Conservation (phyloP, 64 coral and sea anemone species). For the Hydrozoanthus tunicans region DNA sequence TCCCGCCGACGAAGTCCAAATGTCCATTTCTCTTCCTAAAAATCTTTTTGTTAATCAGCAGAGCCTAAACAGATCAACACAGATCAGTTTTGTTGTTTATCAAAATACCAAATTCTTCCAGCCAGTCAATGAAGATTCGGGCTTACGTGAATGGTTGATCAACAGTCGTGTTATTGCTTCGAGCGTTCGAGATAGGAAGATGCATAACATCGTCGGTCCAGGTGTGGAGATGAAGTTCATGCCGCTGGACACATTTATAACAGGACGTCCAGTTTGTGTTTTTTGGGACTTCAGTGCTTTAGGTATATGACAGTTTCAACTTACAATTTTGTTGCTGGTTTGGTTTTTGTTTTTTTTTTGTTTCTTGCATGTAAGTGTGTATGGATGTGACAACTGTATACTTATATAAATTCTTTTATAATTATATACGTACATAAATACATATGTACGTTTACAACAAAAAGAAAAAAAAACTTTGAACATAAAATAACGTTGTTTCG, state of each 20-base stretch:
- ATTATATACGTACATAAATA: too few species aligned
- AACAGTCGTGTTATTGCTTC: constrained; percentile 35
- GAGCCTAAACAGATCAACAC: constrained; percentile 3
- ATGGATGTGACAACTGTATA: too few species aligned
- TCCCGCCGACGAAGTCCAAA: background rate
- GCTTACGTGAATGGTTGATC: background rate
- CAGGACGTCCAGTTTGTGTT: constrained; percentile 21
- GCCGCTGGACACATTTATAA: background rate
- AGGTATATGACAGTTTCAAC: background rate
- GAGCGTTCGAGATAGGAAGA: constrained; percentile 8
- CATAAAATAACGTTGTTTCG: too few species aligned
- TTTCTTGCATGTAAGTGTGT: background rate
- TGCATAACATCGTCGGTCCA: constrained; percentile 10
- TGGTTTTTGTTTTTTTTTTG: background rate
- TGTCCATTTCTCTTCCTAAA: constrained; percentile 30
- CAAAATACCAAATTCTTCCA: constrained; percentile 48
- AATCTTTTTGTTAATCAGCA: constrained; percentile 34
- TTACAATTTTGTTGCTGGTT: background rate
- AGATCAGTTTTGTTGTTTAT: constrained; percentile 39
- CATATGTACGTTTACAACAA: too few species aligned
- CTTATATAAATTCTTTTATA: too few species aligned
- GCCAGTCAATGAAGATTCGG: constrained; percentile 1
- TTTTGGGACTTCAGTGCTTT: constrained; percentile 45
- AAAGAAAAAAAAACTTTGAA: too few species aligned
- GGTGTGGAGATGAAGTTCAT: constrained; percentile 48